phyloP scores from a whole-genome alignment of 1,140 invertebrate genomes.

The Neodiprion lecontei region DNA sequence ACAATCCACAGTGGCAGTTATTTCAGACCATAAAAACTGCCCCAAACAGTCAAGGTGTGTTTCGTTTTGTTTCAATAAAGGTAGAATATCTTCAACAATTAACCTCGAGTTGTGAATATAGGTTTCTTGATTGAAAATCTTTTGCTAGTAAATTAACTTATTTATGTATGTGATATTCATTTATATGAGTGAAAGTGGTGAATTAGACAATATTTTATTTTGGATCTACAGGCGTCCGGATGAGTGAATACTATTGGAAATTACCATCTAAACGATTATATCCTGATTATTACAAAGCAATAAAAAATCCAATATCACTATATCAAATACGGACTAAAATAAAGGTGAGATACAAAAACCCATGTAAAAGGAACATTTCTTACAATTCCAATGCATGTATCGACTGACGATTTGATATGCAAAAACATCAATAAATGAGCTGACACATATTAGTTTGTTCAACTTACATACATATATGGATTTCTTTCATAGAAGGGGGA shows the following conservation, averaged over 20 bases:
- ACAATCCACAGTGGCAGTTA: constrained; percentile 82
- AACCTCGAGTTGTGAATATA: not conserved
- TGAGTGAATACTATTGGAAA: constrained; percentile 92
- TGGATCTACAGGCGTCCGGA: constrained; percentile 64
- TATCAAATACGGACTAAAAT: constrained; percentile 92
- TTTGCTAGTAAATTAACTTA: not conserved
- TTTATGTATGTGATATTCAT: constrained; percentile 9
- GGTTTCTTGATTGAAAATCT: not conserved
- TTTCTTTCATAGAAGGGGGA: constrained; percentile 69
- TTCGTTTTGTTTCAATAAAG: constrained; percentile 20
- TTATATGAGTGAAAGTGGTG: constrained; percentile 17
- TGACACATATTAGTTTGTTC: too few relatives aligned
- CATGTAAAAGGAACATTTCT: not conserved
- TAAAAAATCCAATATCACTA: constrained; percentile 94
- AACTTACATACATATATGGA: not conserved
- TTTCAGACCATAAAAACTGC: constrained; percentile 79
- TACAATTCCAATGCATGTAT: too few relatives aligned
- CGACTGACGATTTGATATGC: too few relatives aligned
- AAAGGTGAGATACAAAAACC: constrained; percentile 63
- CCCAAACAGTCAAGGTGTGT: constrained; percentile 69
- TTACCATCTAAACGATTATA: constrained; percentile 89
- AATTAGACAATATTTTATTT: constrained; percentile 15
- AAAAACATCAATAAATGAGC: too few relatives aligned
- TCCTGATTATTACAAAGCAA: constrained; percentile 98
- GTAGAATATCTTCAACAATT: not conserved